Evolutionary conservation across 2,113 vertebrate genomes (phyloP).

Genomic region (Gnathonemus echidnorhynchus): DNA sequence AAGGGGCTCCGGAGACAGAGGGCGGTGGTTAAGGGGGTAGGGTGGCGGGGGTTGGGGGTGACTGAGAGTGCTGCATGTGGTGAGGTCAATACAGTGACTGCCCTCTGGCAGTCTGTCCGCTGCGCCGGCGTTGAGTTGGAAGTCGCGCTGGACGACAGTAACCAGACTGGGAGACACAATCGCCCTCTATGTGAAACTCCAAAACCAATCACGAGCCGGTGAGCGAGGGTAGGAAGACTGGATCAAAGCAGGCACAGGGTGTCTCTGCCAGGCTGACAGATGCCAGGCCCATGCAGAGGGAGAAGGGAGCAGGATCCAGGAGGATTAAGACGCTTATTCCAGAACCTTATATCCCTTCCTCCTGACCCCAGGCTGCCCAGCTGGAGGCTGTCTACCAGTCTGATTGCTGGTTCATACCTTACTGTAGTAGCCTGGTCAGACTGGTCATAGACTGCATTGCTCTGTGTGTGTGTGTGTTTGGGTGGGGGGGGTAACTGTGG

Average conservation of each 20-base stretch:
- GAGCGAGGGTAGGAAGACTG: not conserved
- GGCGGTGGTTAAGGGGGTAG: not conserved
- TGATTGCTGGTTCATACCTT: not conserved
- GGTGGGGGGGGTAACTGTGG: not conserved
- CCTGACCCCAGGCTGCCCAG: not conserved
- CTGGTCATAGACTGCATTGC: not conserved
- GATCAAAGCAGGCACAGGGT: not conserved
- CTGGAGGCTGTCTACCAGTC: not conserved
- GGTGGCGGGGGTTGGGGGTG: not conserved
- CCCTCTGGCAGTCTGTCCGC: not conserved
- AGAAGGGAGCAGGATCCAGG: not conserved
- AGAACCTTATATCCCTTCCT: not conserved
- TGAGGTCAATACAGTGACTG: not conserved
- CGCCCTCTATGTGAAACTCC: not conserved
- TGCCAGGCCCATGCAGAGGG: not conserved
- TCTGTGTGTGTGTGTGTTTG: not conserved
- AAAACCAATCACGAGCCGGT: not conserved
- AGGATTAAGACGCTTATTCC: not conserved
- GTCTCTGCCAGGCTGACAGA: not conserved
- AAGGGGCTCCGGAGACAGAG: not conserved
- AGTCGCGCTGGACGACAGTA: not conserved
- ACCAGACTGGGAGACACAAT: not conserved
- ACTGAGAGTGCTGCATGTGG: not conserved
- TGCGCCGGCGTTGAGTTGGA: not conserved
- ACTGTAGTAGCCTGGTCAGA: not conserved